Conservation (phyloP, 2,113 vertebrate genomes). For the Pluvianellus socialis region DNA sequence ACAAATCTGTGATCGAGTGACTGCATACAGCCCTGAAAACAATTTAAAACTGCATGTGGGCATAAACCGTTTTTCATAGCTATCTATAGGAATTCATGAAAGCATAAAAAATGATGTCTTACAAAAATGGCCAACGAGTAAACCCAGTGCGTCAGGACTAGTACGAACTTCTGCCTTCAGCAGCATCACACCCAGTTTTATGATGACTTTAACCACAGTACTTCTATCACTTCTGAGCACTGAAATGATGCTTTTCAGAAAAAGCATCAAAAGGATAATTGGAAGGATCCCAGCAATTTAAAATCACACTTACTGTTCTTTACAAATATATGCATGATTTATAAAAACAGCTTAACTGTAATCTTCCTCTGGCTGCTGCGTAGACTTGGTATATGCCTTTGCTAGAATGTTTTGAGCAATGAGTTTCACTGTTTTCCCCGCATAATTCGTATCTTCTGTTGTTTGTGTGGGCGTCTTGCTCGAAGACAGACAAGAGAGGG, state of each 20-base stretch:
- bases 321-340: not conserved
- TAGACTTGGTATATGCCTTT: not conserved
- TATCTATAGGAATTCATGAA: not conserved
- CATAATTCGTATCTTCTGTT: not conserved
- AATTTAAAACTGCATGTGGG: not conserved
- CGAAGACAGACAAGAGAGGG: not conserved
- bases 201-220: not conserved
- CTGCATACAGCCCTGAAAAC: not conserved
- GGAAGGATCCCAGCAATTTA: not conserved
- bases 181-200: not conserved
- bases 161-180: not conserved
- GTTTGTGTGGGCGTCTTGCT: slow-evolving; percentile 23
- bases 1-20: not conserved
- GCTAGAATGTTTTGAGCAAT: not conserved
- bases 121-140: not conserved
- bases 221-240: not conserved
- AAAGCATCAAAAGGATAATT: not conserved
- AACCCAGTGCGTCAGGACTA: not conserved
- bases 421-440: not conserved
- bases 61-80: not conserved
- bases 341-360: not conserved
- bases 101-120: not conserved
- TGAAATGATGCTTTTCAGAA: not conserved
- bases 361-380: not conserved
- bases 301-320: not conserved